phyloP scores from a whole-genome alignment of 1,140 invertebrate species.

The Drosophila pruinosa region DNA sequence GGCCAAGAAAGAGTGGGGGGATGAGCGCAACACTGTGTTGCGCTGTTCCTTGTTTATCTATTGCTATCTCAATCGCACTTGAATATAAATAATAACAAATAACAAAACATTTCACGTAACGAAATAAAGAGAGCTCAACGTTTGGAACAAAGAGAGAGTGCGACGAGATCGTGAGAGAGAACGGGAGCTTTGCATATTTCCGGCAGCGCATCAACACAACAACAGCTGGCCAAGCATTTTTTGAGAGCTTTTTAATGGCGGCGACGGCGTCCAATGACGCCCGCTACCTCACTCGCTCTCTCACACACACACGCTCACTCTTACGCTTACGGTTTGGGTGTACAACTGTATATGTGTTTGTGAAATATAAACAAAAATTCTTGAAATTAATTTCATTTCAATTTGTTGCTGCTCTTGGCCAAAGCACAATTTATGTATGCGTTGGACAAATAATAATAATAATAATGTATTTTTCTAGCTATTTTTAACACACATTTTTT shows the following conservation, averaged over 20 bases:
- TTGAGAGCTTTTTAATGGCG: slow-evolving; percentile 62
- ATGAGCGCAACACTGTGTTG: slow-evolving; percentile 5
- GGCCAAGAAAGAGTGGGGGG: not conserved
- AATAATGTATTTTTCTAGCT: slow-evolving; percentile 1
- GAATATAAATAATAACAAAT: slow-evolving; percentile 40
- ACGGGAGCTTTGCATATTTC: slow-evolving; percentile 42
- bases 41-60: slow-evolving; percentile 22
- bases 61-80: slow-evolving; percentile 11
- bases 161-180: slow-evolving; percentile 6
- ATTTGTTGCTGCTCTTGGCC: not conserved
- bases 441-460: not conserved
- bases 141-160: slow-evolving; percentile 13
- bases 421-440: no score
- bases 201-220: slow-evolving; percentile 35
- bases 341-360: not conserved
- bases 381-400: slow-evolving; percentile 31
- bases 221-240: slow-evolving; percentile 54
- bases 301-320: not conserved
- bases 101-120: slow-evolving; percentile 67
- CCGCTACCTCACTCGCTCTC: not conserved
- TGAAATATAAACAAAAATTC: slow-evolving; percentile 71
- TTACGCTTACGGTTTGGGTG: no score
- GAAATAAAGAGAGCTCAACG: not conserved
- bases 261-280: slow-evolving; percentile 26
- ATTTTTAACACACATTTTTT: no score